phyloP scores from a whole-genome alignment of 1,140 invertebrate genomes.

The Armadillidium nasatum region DNA sequence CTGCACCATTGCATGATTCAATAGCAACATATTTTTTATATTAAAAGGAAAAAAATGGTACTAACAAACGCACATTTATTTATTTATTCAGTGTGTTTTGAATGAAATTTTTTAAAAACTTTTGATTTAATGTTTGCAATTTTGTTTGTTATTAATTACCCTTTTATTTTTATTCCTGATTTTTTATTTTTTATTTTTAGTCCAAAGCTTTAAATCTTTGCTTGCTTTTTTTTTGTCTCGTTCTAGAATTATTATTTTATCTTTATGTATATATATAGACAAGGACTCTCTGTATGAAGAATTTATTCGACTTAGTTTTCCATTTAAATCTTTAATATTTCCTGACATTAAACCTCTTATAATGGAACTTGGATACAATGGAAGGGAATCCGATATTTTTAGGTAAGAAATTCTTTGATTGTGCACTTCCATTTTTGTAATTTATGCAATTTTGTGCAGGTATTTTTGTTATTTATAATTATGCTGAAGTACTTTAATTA shows the following conservation, averaged over 20 bases:
- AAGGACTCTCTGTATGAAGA: neutral
- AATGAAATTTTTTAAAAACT: neutral
- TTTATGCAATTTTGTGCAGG: too few species aligned
- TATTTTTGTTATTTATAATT: too few species aligned
- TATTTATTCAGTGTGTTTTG: too few species aligned
- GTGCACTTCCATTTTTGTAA: too few species aligned
- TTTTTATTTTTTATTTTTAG: neutral
- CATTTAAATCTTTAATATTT: neutral
- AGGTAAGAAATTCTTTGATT: neutral
- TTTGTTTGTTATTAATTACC: neutral
- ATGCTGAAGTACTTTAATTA: too few species aligned
- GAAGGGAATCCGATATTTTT: neutral
- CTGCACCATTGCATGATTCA: neutral
- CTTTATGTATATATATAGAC: neutral
- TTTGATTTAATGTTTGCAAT: neutral
- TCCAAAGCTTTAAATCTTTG: neutral
- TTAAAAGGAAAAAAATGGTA: too few species aligned
- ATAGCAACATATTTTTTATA: neutral
- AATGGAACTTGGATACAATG: neutral
- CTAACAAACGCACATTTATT: too few species aligned
- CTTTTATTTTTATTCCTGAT: neutral
- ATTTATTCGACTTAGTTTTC: neutral
- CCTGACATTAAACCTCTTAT: neutral
- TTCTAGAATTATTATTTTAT: neutral
- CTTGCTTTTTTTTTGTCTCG: too few species aligned